Evolutionary conservation across 53 echinoderm and acorn worm genomes (phyloP), one percentile per base, ranked within the genome.

Genomic region (Stichopus horrens): DNA sequence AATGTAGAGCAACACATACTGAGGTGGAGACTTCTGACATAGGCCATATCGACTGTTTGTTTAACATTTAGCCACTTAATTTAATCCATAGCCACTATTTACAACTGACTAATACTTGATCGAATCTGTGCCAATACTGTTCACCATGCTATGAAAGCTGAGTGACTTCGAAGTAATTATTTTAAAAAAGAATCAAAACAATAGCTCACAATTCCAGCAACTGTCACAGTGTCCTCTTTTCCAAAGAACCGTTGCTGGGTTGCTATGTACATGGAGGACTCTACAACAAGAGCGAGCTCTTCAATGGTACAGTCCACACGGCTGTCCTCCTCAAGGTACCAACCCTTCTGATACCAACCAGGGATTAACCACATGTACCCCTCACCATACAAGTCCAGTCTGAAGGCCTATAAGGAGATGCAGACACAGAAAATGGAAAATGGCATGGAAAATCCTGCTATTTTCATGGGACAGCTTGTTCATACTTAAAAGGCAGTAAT

Each of bases 161-260:
- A 37, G 37, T 37, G 37, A 37, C 37, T 37, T 37, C 2, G 37
- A 37, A 37, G 37, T 37, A 37, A 37, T 37, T 37, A 37, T 37
- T 37, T 37, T 37, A 1, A 2, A 37, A 37, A 37, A 37, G 37
- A 2, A 37, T 37, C 37, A 37, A 37, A 37, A 37, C 37, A 71
- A 71, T 20, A 16, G 19, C 85, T 85, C 13, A 85, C 85, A 37
- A 85, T 85, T 65, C 85, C 85, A 9, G 85, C 85, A 16, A 85
- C 54, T 2, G 85, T 85, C 53, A 66, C 37, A 13, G 63, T 37
- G 13, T 85, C 85, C 66, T 10, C 65, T 65, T 67, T 13, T 0
- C 85, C 85, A 9, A 65, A 67, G 19, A 66, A 52, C 51, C 66
- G 21, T 6, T 85, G 66, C 52, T 85, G 85, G 13, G 67, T 85